Conservation (phyloP, 2,888 invertebrate species). For the Rosalia funebris region DNA sequence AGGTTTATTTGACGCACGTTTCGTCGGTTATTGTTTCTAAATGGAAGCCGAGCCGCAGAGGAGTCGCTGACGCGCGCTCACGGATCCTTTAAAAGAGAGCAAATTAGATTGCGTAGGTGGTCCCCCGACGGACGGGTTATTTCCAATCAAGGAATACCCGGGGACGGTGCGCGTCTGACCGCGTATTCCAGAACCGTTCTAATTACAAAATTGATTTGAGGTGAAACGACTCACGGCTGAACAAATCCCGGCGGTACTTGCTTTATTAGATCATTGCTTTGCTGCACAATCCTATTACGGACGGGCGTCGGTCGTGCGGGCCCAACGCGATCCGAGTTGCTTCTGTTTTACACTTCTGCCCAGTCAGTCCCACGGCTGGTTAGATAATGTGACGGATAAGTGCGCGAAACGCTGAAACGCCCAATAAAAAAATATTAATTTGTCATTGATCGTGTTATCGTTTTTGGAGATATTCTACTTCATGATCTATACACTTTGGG, state of each 20-base stretch:
- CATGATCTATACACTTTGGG: too few species aligned
- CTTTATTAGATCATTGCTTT: conserved; percentile 61
- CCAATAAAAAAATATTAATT: too few species aligned
- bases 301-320: conserved; percentile 33
- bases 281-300: conserved; percentile 59
- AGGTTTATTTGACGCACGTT: too few species aligned
- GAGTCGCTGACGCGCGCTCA: background rate
- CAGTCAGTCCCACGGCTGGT: too few species aligned
- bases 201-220: conserved; percentile 62
- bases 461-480: too few species aligned
- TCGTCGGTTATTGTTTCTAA: too few species aligned
- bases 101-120: conserved; percentile 22
- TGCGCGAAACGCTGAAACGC: too few species aligned
- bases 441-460: too few species aligned
- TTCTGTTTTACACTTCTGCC: conserved; percentile 25
- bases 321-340: background rate
- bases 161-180: conserved; percentile 55
- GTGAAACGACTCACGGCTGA: conserved; percentile 59
- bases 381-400: too few species aligned
- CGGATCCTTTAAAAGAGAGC: conserved; percentile 3
- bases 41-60: too few species aligned
- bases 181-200: conserved; percentile 50
- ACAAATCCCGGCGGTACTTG: conserved; percentile 57
- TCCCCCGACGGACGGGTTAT: conserved; percentile 52
- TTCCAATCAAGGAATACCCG: conserved; percentile 56